Conservation (phyloP, 2,888 invertebrate species). For the Nephrotoma flavescens region DNA sequence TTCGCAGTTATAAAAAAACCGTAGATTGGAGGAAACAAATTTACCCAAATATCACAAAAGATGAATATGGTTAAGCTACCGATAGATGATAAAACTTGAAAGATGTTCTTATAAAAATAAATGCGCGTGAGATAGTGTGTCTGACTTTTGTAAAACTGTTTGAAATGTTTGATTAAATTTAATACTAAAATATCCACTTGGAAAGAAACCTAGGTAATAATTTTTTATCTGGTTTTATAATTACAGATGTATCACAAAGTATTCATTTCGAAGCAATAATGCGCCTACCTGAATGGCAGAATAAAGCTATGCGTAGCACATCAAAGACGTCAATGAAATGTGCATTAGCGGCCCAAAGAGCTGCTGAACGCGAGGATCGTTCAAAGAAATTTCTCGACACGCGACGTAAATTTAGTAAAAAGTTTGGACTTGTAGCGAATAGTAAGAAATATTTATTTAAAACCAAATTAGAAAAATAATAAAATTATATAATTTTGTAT, state of each 20-base stretch:
- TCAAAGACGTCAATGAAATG: slow-evolving; percentile 36
- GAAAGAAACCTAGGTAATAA: too few relatives aligned
- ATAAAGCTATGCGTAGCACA: slow-evolving; percentile 27
- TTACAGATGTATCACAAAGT: slow-evolving; percentile 47
- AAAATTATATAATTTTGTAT: slow-evolving; percentile 4
- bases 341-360: slow-evolving; percentile 32
- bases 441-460: slow-evolving; percentile 22
- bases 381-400: slow-evolving; percentile 10
- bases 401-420: slow-evolving; percentile 14
- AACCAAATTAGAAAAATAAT: slow-evolving; percentile 4
- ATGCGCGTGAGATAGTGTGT: too few relatives aligned
- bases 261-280: slow-evolving; percentile 56
- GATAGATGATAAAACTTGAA: too few relatives aligned
- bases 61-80: too few relatives aligned
- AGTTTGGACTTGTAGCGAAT: slow-evolving; percentile 23
- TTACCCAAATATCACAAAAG: too few relatives aligned
- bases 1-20: too few relatives aligned
- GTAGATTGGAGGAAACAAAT: too few relatives aligned
- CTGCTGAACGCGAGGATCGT: slow-evolving; percentile 25
- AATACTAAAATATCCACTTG: too few relatives aligned
- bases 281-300: slow-evolving; percentile 70
- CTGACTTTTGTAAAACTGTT: too few relatives aligned
- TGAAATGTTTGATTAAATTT: too few relatives aligned
- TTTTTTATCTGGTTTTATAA: neutral
- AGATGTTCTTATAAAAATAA: too few relatives aligned